Percentiles rank a stretch among this genome's conserved stretches.
Conservation (phyloP, 2,888 invertebrate species). For the Thecophora atra region DNA sequence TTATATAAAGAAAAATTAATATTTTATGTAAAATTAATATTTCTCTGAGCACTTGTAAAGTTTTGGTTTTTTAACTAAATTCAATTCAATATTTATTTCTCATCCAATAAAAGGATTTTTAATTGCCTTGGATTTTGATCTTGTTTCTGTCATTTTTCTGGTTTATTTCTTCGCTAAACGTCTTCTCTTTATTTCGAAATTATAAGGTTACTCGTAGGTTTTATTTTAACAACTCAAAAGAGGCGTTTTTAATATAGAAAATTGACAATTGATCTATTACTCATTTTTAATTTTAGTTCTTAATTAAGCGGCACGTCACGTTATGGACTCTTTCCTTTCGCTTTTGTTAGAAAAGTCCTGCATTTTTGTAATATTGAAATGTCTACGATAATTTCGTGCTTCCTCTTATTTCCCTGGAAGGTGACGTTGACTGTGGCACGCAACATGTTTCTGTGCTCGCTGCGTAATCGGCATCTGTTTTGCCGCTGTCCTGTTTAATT, state of each 20-base stretch:
- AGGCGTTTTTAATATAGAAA: no score
- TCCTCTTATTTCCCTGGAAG: not conserved
- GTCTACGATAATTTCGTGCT: not conserved
- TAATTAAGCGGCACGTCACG: slow-evolving; percentile 13
- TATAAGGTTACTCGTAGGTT: not conserved
- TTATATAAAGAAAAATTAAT: no score
- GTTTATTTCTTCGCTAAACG: not conserved
- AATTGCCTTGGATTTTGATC: no score
- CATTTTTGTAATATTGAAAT: no score
- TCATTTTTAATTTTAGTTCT: slow-evolving; percentile 15
- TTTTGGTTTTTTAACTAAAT: no score
- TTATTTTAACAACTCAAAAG: no score
- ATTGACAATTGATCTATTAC: no score
- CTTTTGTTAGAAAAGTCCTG: slow-evolving; percentile 32
- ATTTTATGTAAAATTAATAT: no score
- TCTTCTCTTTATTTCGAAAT: not conserved
- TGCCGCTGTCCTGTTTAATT: not conserved
- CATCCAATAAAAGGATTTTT: no score
- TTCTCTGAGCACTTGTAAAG: no score
- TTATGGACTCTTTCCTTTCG: slow-evolving; percentile 36
- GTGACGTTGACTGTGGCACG: not conserved
- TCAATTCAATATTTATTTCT: no score
- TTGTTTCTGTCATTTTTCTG: not conserved
- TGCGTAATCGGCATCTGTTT: no score
- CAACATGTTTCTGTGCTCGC: not conserved